phyloP scores from a whole-genome alignment of 2,797 vertebrate genomes.

The Borostomias antarcticus region DNA sequence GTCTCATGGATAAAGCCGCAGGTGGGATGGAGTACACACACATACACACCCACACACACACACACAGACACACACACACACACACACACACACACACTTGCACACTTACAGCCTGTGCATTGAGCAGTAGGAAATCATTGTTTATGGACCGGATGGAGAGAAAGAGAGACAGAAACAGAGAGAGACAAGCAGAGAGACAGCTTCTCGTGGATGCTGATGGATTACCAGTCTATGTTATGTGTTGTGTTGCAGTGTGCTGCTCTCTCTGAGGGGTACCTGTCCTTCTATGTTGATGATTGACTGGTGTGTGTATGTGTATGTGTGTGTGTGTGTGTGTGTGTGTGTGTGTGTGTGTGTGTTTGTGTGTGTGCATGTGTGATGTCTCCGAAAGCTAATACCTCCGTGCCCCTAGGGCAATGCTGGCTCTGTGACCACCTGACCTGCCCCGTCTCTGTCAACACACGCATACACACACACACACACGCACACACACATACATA shows the following conservation, averaged over 20 bases:
- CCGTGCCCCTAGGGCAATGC: slow-evolving; percentile 61
- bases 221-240: slow-evolving; percentile 61
- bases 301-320: slow-evolving; percentile 58
- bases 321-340: slow-evolving; percentile 48
- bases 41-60: neutral
- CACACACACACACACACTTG: neutral
- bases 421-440: slow-evolving; percentile 66
- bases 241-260: slow-evolving; percentile 42
- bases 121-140: too few species aligned
- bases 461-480: slow-evolving; percentile 36
- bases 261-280: neutral
- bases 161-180: too few species aligned
- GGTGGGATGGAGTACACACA: slow-evolving; percentile 72
- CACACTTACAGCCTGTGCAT: too few species aligned
- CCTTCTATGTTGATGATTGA: slow-evolving; percentile 65
- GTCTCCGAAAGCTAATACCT: slow-evolving; percentile 71
- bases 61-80: neutral
- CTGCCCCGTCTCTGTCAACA: slow-evolving; percentile 43
- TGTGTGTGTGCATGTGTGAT: slow-evolving; percentile 53
- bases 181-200: slow-evolving; percentile 27
- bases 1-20: slow-evolving; percentile 94
- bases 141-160: slow-evolving; percentile 26
- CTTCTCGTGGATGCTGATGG: slow-evolving; percentile 64
- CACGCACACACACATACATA: slow-evolving; percentile 17
- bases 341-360: slow-evolving; percentile 54